These are phyloP conservation scores for Echeneis naucrates DNA, from an alignment of 2,797 vertebrate genomes.

Conservation along the genomic window DNA sequence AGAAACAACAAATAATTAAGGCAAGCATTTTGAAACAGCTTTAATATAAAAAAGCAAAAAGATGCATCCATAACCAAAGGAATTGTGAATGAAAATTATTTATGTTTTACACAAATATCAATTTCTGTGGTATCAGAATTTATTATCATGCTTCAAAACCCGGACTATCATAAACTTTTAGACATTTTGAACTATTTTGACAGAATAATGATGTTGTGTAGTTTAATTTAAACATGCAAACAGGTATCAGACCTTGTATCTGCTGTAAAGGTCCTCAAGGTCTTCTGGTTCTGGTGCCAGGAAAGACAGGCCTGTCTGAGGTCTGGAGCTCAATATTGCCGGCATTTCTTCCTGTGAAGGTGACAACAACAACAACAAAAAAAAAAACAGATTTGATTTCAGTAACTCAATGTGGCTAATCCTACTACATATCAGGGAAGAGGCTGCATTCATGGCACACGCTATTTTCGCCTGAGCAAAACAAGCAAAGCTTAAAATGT, in stretches of 20 bases:
- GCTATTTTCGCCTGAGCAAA: neutral
- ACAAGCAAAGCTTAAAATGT: neutral
- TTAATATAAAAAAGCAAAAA: neutral
- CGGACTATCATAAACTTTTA: too few species aligned
- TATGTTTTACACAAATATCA: too few species aligned
- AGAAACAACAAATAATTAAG: neutral
- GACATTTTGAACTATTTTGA: too few species aligned
- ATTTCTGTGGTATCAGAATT: too few species aligned
- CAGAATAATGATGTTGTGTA: neutral
- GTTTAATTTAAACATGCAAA: neutral
- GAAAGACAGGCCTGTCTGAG: slow-evolving; percentile 91
- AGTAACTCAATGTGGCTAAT: neutral
- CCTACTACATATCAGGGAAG: neutral
- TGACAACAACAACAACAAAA: slow-evolving; percentile 11
- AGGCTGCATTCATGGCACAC: too few species aligned
- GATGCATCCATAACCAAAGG: neutral
- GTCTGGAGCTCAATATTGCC: slow-evolving; percentile 86
- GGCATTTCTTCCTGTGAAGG: slow-evolving; percentile 88
- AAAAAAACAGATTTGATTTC: neutral
- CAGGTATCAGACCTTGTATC: slow-evolving; percentile 88
- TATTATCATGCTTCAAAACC: too few species aligned
- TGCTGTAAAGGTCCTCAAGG: slow-evolving; percentile 93
- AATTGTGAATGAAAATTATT: too few species aligned
- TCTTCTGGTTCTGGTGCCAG: slow-evolving; percentile 93
- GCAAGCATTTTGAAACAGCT: neutral